Evolutionary conservation across 2,888 invertebrate species (phyloP).

Genomic region (Pristionchus arcanus): DNA sequence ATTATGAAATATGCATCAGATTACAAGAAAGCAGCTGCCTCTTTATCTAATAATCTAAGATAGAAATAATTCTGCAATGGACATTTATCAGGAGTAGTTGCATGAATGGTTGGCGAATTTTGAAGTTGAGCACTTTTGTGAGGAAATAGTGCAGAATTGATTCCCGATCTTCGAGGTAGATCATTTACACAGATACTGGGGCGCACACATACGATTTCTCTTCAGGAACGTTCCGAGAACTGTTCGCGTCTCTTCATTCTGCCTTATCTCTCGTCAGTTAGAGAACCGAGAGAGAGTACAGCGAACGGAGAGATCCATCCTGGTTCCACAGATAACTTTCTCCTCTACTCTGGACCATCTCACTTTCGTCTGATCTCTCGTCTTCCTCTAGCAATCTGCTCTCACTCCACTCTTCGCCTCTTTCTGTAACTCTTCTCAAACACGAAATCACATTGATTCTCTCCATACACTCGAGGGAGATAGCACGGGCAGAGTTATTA

Average conservation of each 20-base stretch:
- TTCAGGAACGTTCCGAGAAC: background rate
- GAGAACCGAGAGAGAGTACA: too few relatives aligned
- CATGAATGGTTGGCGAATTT: background rate
- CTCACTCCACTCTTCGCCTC: background rate
- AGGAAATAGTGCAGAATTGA: background rate
- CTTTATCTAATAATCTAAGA: background rate
- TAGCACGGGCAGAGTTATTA: background rate
- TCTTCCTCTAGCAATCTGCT: too few relatives aligned
- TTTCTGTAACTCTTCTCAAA: slow-evolving; percentile 47
- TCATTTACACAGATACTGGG: background rate
- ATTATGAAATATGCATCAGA: too few relatives aligned
- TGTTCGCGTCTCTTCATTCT: too few relatives aligned
- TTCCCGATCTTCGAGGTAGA: background rate
- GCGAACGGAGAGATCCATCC: too few relatives aligned
- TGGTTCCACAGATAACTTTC: slow-evolving; percentile 46
- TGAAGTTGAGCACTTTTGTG: background rate
- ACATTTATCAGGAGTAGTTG: background rate
- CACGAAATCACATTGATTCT: slow-evolving; percentile 44
- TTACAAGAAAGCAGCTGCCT: background rate
- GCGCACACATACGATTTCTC: background rate
- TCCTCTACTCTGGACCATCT: background rate
- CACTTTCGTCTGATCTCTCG: background rate
- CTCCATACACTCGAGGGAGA: background rate
- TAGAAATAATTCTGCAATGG: background rate
- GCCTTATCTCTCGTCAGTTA: too few relatives aligned